Base-by-base conservation (phyloP, 2,888 invertebrate species). In the Dicyrtomina minuta region DNA sequence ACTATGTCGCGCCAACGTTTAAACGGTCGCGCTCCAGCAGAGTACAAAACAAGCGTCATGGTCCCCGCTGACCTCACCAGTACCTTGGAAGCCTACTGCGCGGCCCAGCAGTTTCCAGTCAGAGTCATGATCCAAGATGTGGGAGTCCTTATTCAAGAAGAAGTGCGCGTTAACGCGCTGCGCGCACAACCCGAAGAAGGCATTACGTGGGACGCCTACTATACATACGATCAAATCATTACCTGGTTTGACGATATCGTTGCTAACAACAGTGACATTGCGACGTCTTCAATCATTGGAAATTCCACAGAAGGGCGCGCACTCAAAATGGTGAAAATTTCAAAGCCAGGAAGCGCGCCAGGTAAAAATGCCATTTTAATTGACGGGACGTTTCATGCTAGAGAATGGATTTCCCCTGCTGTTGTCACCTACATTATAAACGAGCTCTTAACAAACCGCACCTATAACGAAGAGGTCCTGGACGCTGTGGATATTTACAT, bases 351-450 rank as follows among this genome's bases (percentile, higher is more conserved):
- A 1, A 56, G 55, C 6, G 39, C 44, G 2, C 13, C 20, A 1
- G 51, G 64, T 24, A 72, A 70, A 27, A 67, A 59, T 5, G 72
- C 72, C 1, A 24, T 72, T 10, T 64, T 72, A 22, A 64, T 72
- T 13, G 72, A 72, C 41, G 62, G 66, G 51, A 70, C 91, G 15
- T 92, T 93, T 74, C 93, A 93, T 79, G 91, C 93, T 0, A 86
- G 96, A 24, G 96, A 96, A 84, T 96, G 71, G 70, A 73, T 73
- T 51, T 64, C 71, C 26, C 61, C 71, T 12, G 71, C 73, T 0
- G 62, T 70, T 0, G 70, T 67, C 5, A 71, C 67, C 15, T 73
- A 69, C 67, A 66, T 73, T 24, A 62, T 73, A 20, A 84, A 85
- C 0, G 85, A 84, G 44, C 13, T 72, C 24, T 41, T 70, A 0